phyloP scores from a whole-genome alignment of 2,113 vertebrate species.

The Oreochromis spilurus region DNA sequence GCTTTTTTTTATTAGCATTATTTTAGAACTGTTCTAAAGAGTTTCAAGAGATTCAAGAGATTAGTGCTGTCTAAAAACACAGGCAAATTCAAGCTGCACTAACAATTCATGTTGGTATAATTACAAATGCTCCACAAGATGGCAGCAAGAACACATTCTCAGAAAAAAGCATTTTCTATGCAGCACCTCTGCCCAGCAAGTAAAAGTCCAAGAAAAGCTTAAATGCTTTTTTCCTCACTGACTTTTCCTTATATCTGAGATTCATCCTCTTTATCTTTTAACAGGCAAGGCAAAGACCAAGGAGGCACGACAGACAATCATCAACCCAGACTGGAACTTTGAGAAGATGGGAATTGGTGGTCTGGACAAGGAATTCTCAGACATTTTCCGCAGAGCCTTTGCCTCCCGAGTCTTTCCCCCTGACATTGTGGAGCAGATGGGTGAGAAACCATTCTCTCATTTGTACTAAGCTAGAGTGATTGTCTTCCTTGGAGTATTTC shows the following conservation, averaged over 20 bases:
- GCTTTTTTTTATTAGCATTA: not conserved
- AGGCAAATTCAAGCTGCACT: not conserved
- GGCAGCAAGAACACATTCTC: conserved; percentile 16
- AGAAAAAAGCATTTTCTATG: accelerated
- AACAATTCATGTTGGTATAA: not conserved
- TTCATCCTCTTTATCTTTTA: not conserved
- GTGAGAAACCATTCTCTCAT: conserved; percentile 51
- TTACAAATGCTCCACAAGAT: conserved; percentile 17
- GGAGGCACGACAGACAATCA: conserved; percentile 92
- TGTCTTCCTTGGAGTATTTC: not conserved
- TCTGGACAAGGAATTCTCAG: conserved; percentile 94
- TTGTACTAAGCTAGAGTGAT: not conserved
- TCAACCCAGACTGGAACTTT: conserved; percentile 99
- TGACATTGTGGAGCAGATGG: conserved; percentile 98
- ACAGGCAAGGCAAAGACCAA: conserved; percentile 96
- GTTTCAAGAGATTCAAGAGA: not conserved
- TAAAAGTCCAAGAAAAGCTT: not conserved
- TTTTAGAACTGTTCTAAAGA: not conserved
- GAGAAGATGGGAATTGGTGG: conserved; percentile 99
- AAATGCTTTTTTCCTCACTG: not conserved
- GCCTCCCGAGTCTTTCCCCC: conserved; percentile 96
- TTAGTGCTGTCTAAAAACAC: not conserved
- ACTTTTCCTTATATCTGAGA: not conserved
- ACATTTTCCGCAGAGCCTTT: conserved; percentile 95
- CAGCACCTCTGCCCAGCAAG: not conserved